These are phyloP conservation scores for Drosophila siamana DNA, from an alignment of 2,888 invertebrate genomes.

Conservation along the genomic window DNA sequence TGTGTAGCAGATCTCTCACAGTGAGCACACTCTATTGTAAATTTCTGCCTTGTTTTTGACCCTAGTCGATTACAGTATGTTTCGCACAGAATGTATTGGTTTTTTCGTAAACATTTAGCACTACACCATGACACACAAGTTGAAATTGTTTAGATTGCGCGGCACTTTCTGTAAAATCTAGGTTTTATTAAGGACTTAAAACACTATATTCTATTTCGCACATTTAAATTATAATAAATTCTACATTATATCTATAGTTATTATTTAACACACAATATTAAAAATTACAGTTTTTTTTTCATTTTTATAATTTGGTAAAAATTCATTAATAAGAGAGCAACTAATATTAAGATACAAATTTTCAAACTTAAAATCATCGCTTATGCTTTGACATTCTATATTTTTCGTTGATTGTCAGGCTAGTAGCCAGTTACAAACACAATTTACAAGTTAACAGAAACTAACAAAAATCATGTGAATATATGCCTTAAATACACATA, in stretches of 20 bases:
- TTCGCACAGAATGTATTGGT: no score
- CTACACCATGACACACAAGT: no score
- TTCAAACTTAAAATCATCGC: slow-evolving; percentile 47
- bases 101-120: no score
- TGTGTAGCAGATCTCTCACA: no score
- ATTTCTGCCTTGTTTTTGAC: no score
- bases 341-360: not conserved
- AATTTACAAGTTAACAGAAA: slow-evolving; percentile 24
- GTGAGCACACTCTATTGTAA: no score
- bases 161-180: not conserved
- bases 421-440: slow-evolving; percentile 64
- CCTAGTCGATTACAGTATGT: no score
- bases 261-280: slow-evolving; percentile 67
- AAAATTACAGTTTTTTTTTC: slow-evolving; percentile 38
- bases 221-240: slow-evolving; percentile 61
- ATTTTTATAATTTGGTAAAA: slow-evolving; percentile 14
- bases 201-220: slow-evolving; percentile 3
- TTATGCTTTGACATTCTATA: slow-evolving; percentile 34
- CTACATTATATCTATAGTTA: slow-evolving; percentile 46
- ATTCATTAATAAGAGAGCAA: not conserved
- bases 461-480: slow-evolving; percentile 16
- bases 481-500: slow-evolving; percentile 12
- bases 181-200: not conserved
- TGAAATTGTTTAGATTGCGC: no score
- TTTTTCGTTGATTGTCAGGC: slow-evolving; percentile 75